Evolutionary conservation across 2,113 vertebrate genomes (phyloP).

Genomic region (Syngnathus typhle): DNA sequence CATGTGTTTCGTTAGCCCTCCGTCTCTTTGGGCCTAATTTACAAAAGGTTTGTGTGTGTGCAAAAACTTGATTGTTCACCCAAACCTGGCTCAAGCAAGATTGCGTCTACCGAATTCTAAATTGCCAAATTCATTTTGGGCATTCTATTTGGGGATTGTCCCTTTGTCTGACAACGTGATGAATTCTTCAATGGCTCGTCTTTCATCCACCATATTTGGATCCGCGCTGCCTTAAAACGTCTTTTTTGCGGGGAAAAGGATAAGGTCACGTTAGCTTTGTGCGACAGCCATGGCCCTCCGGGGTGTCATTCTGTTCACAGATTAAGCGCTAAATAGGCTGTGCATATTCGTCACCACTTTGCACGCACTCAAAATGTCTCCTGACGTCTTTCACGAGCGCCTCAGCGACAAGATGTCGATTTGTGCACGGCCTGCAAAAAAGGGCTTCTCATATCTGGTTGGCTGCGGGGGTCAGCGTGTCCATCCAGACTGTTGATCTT

Average conservation of each 20-base stretch:
- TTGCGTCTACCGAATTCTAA: not conserved
- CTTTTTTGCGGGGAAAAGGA: not conserved
- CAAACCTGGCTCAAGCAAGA: not conserved
- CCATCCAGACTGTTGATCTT: constrained; percentile 59
- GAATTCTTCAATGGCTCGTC: constrained; percentile 17
- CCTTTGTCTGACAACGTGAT: constrained; percentile 14
- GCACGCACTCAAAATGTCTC: constrained; percentile 7
- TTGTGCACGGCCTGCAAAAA: constrained; percentile 4
- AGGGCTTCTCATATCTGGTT: constrained; percentile 4
- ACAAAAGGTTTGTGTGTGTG: not conserved
- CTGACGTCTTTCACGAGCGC: constrained; percentile 10
- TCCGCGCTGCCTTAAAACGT: not conserved
- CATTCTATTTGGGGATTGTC: no score
- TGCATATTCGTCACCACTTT: not conserved
- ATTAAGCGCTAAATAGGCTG: constrained; percentile 9
- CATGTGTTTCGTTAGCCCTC: constrained; percentile 32
- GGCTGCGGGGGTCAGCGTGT: constrained; percentile 20
- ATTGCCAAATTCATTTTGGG: not conserved
- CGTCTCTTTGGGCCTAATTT: constrained; percentile 17
- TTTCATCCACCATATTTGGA: not conserved
- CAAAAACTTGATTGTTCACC: not conserved
- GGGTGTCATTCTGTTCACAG: constrained; percentile 18
- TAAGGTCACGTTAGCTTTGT: not conserved
- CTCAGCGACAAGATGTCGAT: constrained; percentile 7
- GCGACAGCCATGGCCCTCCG: not conserved